phyloP scores from a whole-genome alignment of 2,113 vertebrate genomes.

The Probosciger aterrimus region DNA sequence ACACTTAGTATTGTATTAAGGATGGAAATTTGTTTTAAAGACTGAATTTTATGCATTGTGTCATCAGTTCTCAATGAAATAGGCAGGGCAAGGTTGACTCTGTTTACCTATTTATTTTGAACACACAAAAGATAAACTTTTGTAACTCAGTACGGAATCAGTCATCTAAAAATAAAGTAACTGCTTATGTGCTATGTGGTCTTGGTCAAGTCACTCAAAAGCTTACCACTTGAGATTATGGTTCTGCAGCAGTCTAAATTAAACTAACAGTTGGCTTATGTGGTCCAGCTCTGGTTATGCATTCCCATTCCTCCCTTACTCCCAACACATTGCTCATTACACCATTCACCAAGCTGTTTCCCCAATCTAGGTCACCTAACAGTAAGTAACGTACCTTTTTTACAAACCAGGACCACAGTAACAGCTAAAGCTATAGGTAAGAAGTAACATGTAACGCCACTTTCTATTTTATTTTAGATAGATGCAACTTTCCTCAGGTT shows the following conservation, averaged over 20 bases:
- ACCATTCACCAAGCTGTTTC: background rate
- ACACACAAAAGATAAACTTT: background rate
- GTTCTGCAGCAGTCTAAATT: slow-evolving; percentile 22
- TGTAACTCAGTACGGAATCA: background rate
- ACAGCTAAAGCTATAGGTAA: background rate
- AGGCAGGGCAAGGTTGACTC: background rate
- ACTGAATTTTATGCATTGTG: background rate
- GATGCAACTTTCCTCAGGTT: background rate
- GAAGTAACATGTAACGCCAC: background rate
- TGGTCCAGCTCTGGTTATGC: background rate
- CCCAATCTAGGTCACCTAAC: background rate
- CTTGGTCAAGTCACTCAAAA: slow-evolving; percentile 1
- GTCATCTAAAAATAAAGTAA: slow-evolving; percentile 28
- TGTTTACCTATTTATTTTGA: slow-evolving; percentile 3
- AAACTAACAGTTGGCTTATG: slow-evolving; percentile 21
- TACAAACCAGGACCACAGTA: background rate
- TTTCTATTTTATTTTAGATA: background rate
- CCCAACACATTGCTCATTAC: background rate
- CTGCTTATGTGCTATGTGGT: background rate
- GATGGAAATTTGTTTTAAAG: background rate
- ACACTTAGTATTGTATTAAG: background rate
- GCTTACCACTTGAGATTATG: slow-evolving; percentile 30
- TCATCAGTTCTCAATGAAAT: background rate
- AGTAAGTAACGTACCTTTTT: background rate
- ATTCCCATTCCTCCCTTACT: background rate